Base-by-base conservation (phyloP, 2,113 vertebrate genomes). In the Alligator mississippiensis region DNA sequence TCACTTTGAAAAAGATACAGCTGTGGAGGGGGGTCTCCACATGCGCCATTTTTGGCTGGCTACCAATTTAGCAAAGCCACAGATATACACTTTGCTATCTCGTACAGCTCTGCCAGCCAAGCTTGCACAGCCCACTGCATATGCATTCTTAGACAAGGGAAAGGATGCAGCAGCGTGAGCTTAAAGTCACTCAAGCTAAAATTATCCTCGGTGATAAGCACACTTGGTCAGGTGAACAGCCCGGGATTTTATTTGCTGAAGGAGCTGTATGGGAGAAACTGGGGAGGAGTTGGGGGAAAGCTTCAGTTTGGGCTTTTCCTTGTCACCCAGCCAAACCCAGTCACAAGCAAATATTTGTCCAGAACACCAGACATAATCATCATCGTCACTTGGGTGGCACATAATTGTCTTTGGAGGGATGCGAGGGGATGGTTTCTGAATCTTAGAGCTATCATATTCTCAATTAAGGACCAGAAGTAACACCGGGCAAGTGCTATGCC, bases 1-100 rank as follows among this genome's bases (percentile, higher is more conserved):
- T 66, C 92, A 63, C 92, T 94, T 92, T 96, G 96, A 96, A 97
- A 96, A 96, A 92, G 94, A 94, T 94, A 96, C 96, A 96, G 94
- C 96, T 96, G 95, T 85, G 92, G 93, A 93, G 92, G 89, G 95
- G 94, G 95, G 94, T 89, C 96, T 96, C 96, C 94, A 86, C 87
- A 54, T 88, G 96, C 82, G 3, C 94, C 95, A 92, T 57, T 96
- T 94, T 80, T 97, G 96, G 96, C 94, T 60, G 80, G n/a, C 83
- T 89, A 55, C 96, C 96, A 96, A 95, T 62, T 27, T 4, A 68
- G 62, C 77, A 77, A 91, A 89, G 83, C 94, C 84, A 87, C 86
- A 93, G 93, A 5, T 82, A 5, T 82, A 62, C 57, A 0, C 86
- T 24, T 57, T 1, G 90, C 92, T 95, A 82, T 78, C 89, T 89